Percentiles rank a stretch among this genome's conserved stretches.
These are phyloP conservation scores for Mythimna impura DNA, from an alignment of 2,888 invertebrate species.

Conservation along the genomic window DNA sequence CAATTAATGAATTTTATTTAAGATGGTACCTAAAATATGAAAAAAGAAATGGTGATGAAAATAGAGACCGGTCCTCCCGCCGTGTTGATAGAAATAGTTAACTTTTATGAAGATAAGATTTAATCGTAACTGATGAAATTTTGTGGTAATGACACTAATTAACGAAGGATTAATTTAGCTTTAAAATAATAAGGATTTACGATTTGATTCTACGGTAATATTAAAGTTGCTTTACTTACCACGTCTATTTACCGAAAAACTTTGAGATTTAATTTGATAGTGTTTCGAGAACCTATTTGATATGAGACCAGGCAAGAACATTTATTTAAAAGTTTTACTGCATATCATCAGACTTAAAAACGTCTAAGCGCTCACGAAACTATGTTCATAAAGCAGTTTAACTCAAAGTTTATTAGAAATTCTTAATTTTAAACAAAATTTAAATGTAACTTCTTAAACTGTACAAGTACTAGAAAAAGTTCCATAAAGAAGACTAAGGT, in stretches of 20 bases:
- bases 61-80: slow-evolving; percentile 43
- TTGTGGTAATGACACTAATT: slow-evolving; percentile 60
- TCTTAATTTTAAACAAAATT: background rate
- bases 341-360: background rate
- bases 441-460: background rate
- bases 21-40: slow-evolving; percentile 26
- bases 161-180: slow-evolving; percentile 60
- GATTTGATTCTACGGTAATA: slow-evolving; percentile 3
- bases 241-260: slow-evolving; percentile 3
- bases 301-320: background rate
- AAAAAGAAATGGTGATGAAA: slow-evolving; percentile 33
- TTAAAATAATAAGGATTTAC: slow-evolving; percentile 45
- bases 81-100: slow-evolving; percentile 58
- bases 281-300: slow-evolving; percentile 2
- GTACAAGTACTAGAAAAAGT: background rate
- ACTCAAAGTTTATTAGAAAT: slow-evolving; percentile 1
- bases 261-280: slow-evolving; percentile 3
- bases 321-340: slow-evolving; percentile 4
- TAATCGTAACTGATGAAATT: slow-evolving; percentile 54
- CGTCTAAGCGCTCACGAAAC: slow-evolving; percentile 3
- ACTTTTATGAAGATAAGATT: slow-evolving; percentile 64
- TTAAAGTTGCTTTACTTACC: slow-evolving; percentile 19
- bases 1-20: slow-evolving; percentile 75
- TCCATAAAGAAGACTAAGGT: background rate
- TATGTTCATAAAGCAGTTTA: slow-evolving; percentile 4